Base-by-base conservation (phyloP, 2,113 vertebrate species). In the Gorsachius goisagi region DNA sequence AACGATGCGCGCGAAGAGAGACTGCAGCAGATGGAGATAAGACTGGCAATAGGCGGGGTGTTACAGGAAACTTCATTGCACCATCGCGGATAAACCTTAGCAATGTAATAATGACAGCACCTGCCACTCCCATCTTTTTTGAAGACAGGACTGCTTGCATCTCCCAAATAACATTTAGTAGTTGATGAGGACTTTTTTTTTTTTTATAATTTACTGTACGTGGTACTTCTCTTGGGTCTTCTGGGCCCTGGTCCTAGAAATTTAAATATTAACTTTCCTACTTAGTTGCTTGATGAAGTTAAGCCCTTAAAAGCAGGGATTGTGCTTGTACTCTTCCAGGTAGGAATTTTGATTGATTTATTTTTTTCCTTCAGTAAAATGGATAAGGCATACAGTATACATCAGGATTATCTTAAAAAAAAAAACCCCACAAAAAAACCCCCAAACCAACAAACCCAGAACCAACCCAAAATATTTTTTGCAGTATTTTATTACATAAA, bases 401-500 rank as follows among this genome's bases (percentile, higher is more conserved):
- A 62, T 45, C 9, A 55, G 6, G 3, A 33, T 56, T 30, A 35
- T 8, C 45, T 84, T 60, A 63, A 39, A 55, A 18, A 52, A 26
- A 28, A 22, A 22, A 12, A 27, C 6, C 7, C 11, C 9, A 24
- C 22, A 12, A 39, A 14, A 50, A 50, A n/a, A n/a, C n/a, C n/a
- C n/a, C n/a, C 22, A 23, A 39, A 16, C 26, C 13, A 44, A 44
- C 41, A 33, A 20, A 16, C 0, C 17, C 60, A 49, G 30, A 58
- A 67, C 4, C 11, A 35, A n/a, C 30, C 39, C 55, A 67, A 39
- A 35, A 12, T 32, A 69, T 14, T 88, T n/a, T 45, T 75, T 81
- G 26, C 26, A 37, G 3, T 55, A 63, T 95, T 96, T 96, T 94
- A 92, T 92, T 90, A 89, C 28, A 63, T 76, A 88, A 93, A 91